A percentile compares a stretch with the other conserved stretches of the same genome.
Evolutionary conservation across 2,888 invertebrate genomes (phyloP).

Genomic region (Drosophila sordidula): DNA sequence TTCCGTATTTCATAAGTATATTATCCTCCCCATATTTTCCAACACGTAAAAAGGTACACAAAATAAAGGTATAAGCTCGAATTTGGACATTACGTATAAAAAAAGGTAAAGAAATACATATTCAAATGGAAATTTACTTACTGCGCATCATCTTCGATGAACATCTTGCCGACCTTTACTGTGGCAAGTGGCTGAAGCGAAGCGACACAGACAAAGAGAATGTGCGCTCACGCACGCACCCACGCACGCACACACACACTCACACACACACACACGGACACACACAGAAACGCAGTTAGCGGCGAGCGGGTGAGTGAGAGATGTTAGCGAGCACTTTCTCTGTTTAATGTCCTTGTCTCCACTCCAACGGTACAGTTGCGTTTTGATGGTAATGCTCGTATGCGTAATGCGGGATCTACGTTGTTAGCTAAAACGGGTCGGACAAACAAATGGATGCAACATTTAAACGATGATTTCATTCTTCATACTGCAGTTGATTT

Average conservation of each 20-base stretch:
- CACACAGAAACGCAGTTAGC: conserved; percentile 14
- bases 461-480: conserved; percentile 56
- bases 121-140: conserved; percentile 65
- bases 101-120: not conserved
- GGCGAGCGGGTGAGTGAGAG: conserved; percentile 11
- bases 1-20: too few species aligned
- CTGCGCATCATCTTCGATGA: conserved; percentile 84
- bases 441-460: conserved; percentile 62
- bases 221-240: conserved; percentile 29
- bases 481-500: conserved; percentile 40
- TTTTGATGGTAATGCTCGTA: conserved; percentile 25
- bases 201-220: conserved; percentile 21
- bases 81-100: not conserved
- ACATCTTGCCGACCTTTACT: conserved; percentile 69
- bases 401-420: conserved; percentile 15
- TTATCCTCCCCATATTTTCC: too few species aligned
- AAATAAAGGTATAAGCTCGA: not conserved
- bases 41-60: not conserved
- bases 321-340: conserved; percentile 21
- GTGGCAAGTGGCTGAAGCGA: conserved; percentile 30
- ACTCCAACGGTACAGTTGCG: conserved; percentile 29
- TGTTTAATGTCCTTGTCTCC: conserved; percentile 16
- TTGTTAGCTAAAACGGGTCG: conserved; percentile 32
- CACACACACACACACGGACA: conserved; percentile 13
- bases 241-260: conserved; percentile 8